A percentile compares a stretch with the other conserved stretches of the same genome.
Evolutionary conservation across 2,888 invertebrate species (phyloP).

Genomic region (Palloptera scutellata): DNA sequence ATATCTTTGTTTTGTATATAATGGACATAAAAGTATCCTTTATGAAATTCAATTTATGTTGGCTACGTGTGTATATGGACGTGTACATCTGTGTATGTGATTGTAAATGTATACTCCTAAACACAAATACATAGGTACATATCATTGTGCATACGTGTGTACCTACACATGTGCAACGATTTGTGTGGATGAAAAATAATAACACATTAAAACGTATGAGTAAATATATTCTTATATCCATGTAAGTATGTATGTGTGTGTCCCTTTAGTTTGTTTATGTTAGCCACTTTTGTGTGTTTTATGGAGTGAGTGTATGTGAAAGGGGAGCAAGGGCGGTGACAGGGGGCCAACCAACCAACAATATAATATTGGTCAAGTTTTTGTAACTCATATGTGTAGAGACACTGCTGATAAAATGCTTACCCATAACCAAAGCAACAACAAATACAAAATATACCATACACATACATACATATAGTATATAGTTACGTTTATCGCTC

Average conservation of each 20-base stretch:
- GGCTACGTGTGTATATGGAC: slow-evolving; percentile 21
- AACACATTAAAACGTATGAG: slow-evolving; percentile 46
- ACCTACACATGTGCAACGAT: slow-evolving; percentile 16
- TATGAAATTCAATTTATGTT: slow-evolving; percentile 51
- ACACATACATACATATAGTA: background rate
- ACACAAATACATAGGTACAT: background rate
- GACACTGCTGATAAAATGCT: background rate
- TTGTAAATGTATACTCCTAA: background rate
- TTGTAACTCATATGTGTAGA: background rate
- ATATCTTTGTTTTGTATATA: slow-evolving; percentile 35
- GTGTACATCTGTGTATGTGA: background rate
- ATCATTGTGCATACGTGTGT: background rate
- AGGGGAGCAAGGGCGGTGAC: background rate
- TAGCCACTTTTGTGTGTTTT: too few species aligned
- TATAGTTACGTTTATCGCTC: too few species aligned
- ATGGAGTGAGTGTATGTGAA: background rate
- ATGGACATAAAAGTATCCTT: slow-evolving; percentile 49
- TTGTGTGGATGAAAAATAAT: slow-evolving; percentile 42
- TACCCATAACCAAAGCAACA: background rate
- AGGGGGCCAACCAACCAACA: background rate
- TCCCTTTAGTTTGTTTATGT: too few species aligned
- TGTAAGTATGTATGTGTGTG: too few species aligned
- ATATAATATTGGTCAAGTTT: slow-evolving; percentile 2
- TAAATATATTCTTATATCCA: background rate
- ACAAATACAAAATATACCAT: background rate